Evolutionary conservation across 1,140 invertebrate genomes (phyloP), one percentile per base, ranked within the genome.

Genomic region (Goniozus legneri): DNA sequence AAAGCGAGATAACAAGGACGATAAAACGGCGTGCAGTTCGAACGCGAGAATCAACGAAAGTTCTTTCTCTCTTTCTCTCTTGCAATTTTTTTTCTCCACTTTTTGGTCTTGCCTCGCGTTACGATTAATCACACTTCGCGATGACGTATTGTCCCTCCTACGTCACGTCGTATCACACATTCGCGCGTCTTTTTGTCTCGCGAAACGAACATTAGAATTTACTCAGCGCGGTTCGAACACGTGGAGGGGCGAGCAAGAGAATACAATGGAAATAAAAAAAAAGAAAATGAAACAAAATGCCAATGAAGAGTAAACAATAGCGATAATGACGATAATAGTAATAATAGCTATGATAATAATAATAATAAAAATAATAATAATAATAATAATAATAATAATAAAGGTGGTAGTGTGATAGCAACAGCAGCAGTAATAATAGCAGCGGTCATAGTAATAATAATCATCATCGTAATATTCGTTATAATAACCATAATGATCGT

Each of bases 261-360:
- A 27, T 10, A 27, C 4, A 4, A 27, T 27, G 24, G 24, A 27
- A 27, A 27, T 27, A 27, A 10, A 6, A 4, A 10, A 27, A 27
- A 27, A 27, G 10, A 6, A 22, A n/a, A 27, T 2, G 24, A 24
- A 41, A 41, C 3, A 24, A 10, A 10, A 10, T 15, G 13, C 3
- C 24, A 27, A 27, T 27, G 24, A 27, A 6, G 4, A 19, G 8
- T 44, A 41, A 51, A 52, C 49, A 50, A 54, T 47, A 47, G 50
- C 53, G 52, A 54, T 63, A 52, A 53, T 52, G 47, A 51, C 50
- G 43, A 47, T 56, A 40, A 45, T 56, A 46, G 41, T 54, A 31
- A 35, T 35, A 27, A 40, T 47, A 24, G 43, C 27, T 12, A 44
- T 21, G 14, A 42, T 20, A 38, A 30, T 41, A 13, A 36, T 14